phyloP scores from a whole-genome alignment of 2,113 vertebrate species.

The Ptilonorhynchus violaceus region DNA sequence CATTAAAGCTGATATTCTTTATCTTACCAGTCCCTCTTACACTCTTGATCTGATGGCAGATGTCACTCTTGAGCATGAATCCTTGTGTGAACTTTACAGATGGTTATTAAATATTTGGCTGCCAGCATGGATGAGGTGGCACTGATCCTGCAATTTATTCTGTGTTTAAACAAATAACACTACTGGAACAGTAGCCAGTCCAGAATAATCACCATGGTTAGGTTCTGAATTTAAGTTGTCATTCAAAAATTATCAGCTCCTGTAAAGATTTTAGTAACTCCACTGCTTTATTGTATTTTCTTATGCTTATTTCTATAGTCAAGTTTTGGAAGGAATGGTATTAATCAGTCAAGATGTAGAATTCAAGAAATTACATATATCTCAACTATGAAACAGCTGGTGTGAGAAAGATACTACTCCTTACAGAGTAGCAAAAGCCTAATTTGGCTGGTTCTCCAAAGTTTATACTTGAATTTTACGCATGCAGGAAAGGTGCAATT shows the following conservation, averaged over 20 bases:
- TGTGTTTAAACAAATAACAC: slow-evolving; percentile 8
- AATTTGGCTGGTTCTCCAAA: background rate
- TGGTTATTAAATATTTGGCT: slow-evolving; percentile 47
- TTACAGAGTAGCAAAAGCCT: background rate
- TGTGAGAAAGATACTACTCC: background rate
- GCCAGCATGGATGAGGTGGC: background rate
- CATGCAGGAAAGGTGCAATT: background rate
- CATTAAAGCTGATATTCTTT: background rate
- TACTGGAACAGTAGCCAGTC: background rate
- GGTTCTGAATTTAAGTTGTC: background rate
- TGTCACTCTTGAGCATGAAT: slow-evolving; percentile 15
- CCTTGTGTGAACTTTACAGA: background rate
- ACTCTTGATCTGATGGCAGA: slow-evolving; percentile 22
- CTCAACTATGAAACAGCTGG: background rate
- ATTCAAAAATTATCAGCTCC: background rate
- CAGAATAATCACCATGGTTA: background rate
- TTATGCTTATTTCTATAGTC: background rate
- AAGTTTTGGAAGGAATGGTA: background rate
- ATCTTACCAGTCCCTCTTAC: background rate
- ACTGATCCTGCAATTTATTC: slow-evolving; percentile 28
- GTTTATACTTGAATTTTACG: background rate
- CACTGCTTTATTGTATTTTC: background rate
- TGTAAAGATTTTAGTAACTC: background rate
- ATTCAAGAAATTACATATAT: background rate
- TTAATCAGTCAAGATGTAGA: background rate